Conservation (phyloP, 2,888 invertebrate species). For the Pammene fasciana region DNA sequence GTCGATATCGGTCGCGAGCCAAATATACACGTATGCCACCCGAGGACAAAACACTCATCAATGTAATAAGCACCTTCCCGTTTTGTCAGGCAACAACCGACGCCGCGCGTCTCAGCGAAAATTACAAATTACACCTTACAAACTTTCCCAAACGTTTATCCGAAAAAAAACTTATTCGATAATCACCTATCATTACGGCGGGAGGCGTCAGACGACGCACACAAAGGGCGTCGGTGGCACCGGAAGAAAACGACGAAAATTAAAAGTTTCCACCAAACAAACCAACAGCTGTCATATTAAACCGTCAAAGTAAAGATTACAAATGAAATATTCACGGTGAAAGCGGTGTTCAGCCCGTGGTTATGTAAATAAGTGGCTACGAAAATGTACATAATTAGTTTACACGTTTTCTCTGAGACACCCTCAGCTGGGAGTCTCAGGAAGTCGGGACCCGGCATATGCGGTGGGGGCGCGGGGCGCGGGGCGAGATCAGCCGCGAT, state of each 20-base stretch:
- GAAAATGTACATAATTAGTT: constrained; percentile 84
- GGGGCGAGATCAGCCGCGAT: constrained; percentile 69
- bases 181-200: constrained; percentile 77
- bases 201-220: constrained; percentile 70
- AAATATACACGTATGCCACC: constrained; percentile 37
- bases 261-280: constrained; percentile 82
- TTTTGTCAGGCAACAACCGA: constrained; percentile 61
- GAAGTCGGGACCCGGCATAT: constrained; percentile 60
- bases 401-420: constrained; percentile 79
- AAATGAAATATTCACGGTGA: constrained; percentile 84
- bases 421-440: constrained; percentile 54
- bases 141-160: constrained; percentile 72
- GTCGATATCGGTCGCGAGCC: constrained; percentile 43
- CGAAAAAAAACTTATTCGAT: constrained; percentile 69
- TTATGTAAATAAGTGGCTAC: constrained; percentile 84
- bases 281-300: constrained; percentile 83
- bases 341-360: constrained; percentile 79
- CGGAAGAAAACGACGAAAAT: constrained; percentile 77
- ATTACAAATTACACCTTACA: constrained; percentile 72
- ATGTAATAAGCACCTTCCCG: constrained; percentile 69
- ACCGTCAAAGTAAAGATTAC: constrained; percentile 82
- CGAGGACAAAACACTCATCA: constrained; percentile 65
- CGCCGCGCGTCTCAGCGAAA: constrained; percentile 61
- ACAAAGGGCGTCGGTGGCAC: constrained; percentile 69
- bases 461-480: constrained; percentile 42